Conservation (phyloP, 2,888 invertebrate species). For the Laothoe populi region DNA sequence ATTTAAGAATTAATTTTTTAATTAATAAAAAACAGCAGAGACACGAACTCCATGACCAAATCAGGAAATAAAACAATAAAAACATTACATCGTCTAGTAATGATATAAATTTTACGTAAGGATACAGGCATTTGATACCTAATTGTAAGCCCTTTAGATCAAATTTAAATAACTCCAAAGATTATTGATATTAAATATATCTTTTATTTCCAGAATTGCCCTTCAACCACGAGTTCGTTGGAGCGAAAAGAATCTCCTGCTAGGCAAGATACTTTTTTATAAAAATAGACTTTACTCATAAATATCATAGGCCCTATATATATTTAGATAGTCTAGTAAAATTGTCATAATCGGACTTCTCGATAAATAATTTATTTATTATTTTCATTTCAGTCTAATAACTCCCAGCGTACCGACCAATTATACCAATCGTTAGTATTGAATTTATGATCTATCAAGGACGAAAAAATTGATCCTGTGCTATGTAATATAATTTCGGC, state of each 20-base stretch:
- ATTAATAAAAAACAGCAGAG: too few relatives aligned
- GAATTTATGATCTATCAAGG: neutral
- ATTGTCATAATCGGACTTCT: neutral
- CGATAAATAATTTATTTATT: neutral
- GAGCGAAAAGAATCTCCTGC: neutral
- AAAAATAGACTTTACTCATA: too few relatives aligned
- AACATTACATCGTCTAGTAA: too few relatives aligned
- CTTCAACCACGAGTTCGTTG: conserved; percentile 1
- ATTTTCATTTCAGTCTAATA: conserved; percentile 3
- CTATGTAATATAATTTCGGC: too few relatives aligned
- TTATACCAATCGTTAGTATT: conserved; percentile 5
- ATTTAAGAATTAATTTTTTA: too few relatives aligned
- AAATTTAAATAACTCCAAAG: neutral
- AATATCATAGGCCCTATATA: too few relatives aligned
- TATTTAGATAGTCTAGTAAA: neutral
- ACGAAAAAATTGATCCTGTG: neutral
- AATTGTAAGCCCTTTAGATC: neutral
- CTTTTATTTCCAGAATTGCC: conserved; percentile 2
- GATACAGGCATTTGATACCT: neutral
- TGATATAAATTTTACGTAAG: neutral
- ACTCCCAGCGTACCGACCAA: neutral
- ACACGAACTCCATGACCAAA: too few relatives aligned
- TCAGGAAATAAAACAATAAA: too few relatives aligned
- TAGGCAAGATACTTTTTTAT: neutral
- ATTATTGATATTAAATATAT: neutral